Evolutionary conservation across 2,113 vertebrate species (phyloP).

Genomic region (Xenopus borealis): DNA sequence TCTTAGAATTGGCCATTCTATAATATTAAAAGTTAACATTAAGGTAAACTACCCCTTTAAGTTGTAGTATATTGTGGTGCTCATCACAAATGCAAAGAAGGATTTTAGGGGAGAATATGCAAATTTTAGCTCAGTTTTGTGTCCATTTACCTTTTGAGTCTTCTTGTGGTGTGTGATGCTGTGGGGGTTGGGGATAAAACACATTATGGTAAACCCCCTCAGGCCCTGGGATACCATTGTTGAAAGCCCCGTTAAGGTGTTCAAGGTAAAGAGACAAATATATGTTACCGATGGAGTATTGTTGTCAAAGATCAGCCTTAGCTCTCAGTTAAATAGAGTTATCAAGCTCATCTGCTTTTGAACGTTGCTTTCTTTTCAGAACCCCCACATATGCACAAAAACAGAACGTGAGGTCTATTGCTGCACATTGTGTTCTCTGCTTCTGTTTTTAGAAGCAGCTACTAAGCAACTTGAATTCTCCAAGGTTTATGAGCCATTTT

Average conservation of each 20-base stretch:
- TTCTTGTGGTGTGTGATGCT: no score
- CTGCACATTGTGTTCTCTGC: neutral
- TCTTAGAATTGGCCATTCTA: no score
- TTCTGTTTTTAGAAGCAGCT: constrained; percentile 24
- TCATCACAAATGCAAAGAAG: no score
- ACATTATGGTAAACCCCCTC: no score
- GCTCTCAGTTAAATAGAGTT: constrained; percentile 23
- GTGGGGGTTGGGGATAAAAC: no score
- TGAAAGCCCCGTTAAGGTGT: neutral
- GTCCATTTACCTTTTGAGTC: no score
- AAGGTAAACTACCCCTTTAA: no score
- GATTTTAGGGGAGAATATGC: no score
- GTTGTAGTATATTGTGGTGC: no score
- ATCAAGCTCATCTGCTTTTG: constrained; percentile 30
- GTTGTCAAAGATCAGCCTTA: constrained; percentile 31
- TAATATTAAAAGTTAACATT: no score
- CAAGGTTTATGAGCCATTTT: constrained; percentile 17
- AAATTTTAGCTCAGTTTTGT: no score
- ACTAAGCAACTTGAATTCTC: constrained; percentile 20
- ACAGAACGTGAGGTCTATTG: neutral
- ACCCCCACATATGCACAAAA: constrained; percentile 7
- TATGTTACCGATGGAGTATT: constrained; percentile 15
- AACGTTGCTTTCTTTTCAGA: constrained; percentile 24
- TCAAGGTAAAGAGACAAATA: neutral
- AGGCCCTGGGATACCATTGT: neutral